These are phyloP conservation scores for Chroicocephalus ridibundus DNA, from an alignment of 2,113 vertebrate species.

Conservation along the genomic window DNA sequence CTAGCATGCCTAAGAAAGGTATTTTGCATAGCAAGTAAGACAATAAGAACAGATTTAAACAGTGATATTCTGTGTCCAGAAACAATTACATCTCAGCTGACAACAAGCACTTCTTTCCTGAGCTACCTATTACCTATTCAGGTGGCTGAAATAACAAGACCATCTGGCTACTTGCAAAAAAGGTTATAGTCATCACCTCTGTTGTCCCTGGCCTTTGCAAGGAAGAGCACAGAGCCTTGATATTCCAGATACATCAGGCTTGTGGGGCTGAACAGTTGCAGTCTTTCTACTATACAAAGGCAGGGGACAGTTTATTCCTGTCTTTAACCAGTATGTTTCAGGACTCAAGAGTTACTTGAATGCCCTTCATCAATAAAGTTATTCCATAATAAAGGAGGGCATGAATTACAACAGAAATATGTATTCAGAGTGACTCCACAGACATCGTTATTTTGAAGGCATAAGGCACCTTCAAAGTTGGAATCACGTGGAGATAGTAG, in stretches of 20 bases:
- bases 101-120: neutral
- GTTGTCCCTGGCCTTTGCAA: neutral
- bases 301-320: neutral
- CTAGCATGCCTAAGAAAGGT: neutral
- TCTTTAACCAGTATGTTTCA: neutral
- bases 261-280: neutral
- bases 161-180: conserved; percentile 30
- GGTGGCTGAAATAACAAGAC: conserved; percentile 20
- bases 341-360: neutral
- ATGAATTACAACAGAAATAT: neutral
- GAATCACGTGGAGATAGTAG: neutral
- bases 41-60: neutral
- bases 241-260: neutral
- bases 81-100: neutral
- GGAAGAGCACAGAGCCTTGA: neutral
- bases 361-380: neutral
- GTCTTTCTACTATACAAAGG: neutral
- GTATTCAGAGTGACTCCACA: neutral
- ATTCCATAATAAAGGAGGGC: neutral
- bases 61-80: neutral
- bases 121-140: conserved; percentile 12
- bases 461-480: neutral
- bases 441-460: neutral
- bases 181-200: conserved; percentile 16
- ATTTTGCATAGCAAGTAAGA: neutral